Evolutionary conservation across 2,888 invertebrate species (phyloP).

Genomic region (Drosophila paramelanica): DNA sequence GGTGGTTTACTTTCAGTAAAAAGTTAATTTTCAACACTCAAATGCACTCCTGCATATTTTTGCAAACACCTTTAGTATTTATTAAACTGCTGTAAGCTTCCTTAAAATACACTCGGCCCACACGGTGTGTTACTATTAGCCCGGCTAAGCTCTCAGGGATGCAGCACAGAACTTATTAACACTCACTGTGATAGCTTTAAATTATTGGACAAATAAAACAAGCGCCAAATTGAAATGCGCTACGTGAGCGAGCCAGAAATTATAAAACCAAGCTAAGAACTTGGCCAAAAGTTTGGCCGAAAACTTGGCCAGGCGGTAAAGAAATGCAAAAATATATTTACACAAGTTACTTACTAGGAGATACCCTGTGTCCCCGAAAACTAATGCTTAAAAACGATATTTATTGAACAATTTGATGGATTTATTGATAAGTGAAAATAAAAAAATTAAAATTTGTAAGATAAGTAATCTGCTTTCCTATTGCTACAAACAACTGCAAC

Average conservation of each 20-base stretch:
- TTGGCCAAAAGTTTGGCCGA: constrained; percentile 34
- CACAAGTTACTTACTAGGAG: neutral
- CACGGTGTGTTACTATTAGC: constrained; percentile 1
- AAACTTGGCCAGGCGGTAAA: constrained; percentile 12
- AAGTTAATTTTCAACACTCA: too few species aligned
- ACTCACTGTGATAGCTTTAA: constrained; percentile 27
- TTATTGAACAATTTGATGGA: too few species aligned
- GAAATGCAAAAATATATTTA: neutral
- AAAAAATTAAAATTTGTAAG: too few species aligned
- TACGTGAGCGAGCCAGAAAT: constrained; percentile 13
- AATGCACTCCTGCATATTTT: neutral
- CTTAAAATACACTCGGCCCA: constrained; percentile 6
- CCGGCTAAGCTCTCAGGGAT: constrained; percentile 10
- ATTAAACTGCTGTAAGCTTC: constrained; percentile 17
- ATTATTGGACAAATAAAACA: constrained; percentile 36
- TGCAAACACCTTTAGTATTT: neutral
- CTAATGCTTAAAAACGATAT: too few species aligned
- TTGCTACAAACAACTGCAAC: neutral
- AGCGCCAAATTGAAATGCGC: constrained; percentile 47
- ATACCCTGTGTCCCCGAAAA: neutral
- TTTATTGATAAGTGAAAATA: too few species aligned
- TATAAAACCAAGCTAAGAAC: constrained; percentile 34
- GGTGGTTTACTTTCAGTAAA: too few species aligned
- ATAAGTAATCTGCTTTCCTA: too few species aligned
- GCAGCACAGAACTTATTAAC: constrained; percentile 38